These are phyloP conservation scores for Camptogramma bilineatum DNA, from an alignment of 2,888 invertebrate genomes.

Conservation along the genomic window DNA sequence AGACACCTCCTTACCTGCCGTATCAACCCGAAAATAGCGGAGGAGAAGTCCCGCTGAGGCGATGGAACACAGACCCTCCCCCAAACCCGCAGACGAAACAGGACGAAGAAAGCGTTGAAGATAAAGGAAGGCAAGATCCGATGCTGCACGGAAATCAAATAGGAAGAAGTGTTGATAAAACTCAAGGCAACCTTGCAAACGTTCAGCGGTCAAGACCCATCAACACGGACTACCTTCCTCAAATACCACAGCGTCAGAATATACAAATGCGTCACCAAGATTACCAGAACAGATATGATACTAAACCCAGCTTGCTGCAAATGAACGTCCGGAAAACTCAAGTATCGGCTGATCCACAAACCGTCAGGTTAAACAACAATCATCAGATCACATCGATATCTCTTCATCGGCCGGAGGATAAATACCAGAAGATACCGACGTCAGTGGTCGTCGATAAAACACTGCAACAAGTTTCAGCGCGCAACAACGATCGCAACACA, in stretches of 20 bases:
- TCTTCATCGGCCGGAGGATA: conserved; percentile 36
- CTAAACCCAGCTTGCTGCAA: conserved; percentile 49
- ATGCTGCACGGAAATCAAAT: conserved; percentile 10
- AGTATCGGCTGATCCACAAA: conserved; percentile 50
- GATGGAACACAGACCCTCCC: conserved; percentile 10
- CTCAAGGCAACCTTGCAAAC: conserved; percentile 5
- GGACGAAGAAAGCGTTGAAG: conserved; percentile 7
- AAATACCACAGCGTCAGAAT: conserved; percentile 6
- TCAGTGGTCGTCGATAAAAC: conserved; percentile 28
- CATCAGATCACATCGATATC: conserved; percentile 43
- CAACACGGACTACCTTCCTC: neutral
- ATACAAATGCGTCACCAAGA: conserved; percentile 15
- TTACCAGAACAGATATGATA: conserved; percentile 16
- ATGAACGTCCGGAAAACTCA: conserved; percentile 54
- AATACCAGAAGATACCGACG: conserved; percentile 41
- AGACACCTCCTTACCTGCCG: conserved; percentile 37
- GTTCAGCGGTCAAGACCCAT: conserved; percentile 8
- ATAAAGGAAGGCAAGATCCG: conserved; percentile 7
- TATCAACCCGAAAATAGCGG: conserved; percentile 13
- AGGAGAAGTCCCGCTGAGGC: conserved; percentile 15
- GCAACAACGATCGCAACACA: conserved; percentile 41
- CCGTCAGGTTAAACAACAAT: conserved; percentile 49
- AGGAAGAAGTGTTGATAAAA: conserved; percentile 4
- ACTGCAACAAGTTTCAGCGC: conserved; percentile 30
- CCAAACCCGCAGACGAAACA: conserved; percentile 3